Evolutionary conservation across 2,797 vertebrate genomes (phyloP), one percentile per base, ranked within the genome.

Genomic region (Sus cebifrons): DNA sequence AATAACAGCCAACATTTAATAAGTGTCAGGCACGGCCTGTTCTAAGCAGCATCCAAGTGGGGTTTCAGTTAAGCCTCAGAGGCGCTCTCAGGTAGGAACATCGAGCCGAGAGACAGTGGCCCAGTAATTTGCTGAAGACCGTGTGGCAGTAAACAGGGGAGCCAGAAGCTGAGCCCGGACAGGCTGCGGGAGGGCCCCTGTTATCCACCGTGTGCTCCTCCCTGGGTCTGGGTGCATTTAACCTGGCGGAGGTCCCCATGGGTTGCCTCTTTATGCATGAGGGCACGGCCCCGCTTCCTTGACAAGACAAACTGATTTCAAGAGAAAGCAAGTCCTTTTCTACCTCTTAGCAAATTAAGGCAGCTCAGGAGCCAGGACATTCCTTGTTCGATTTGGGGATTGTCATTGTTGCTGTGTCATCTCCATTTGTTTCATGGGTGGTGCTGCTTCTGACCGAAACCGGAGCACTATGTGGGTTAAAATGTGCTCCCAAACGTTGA

Each of bases 371-470:
- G 29, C 13, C 20, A 18, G 0, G 6, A 1, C 0, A 3, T 0
- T 7, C 40, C 36, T 25, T 11, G 16, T 1, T 29, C 29, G 0
- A 4, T 9, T 2, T 21, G 0, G 40, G 77, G n/a, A 0, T 25
- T 14, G 20, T 3, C 2, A 0, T 0, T 0, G 0, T 2, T 5
- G 12, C 56, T 3, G 2, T 10, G 54, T 10, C 10, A 15, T 32
- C 67, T 21, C 0, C 10, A 2, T 18, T 12, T 8, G 56, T 29
- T 23, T 73, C 29, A 0, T 0, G 0, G 58, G 4, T 1, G 6
- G 15, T 36, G 4, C 1, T 23, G 1, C 49, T 65, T 83, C 73
- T 44, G 18, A 10, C 0, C 3, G 56, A 6, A 1, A 1, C n/a
- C 6, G 73, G n/a, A 56, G 73, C 68, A 20, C 13, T 6, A 4